phyloP scores from a whole-genome alignment of 37 sponge, comb jelly and placozoan genomes.

The Beroe forskalii region DNA sequence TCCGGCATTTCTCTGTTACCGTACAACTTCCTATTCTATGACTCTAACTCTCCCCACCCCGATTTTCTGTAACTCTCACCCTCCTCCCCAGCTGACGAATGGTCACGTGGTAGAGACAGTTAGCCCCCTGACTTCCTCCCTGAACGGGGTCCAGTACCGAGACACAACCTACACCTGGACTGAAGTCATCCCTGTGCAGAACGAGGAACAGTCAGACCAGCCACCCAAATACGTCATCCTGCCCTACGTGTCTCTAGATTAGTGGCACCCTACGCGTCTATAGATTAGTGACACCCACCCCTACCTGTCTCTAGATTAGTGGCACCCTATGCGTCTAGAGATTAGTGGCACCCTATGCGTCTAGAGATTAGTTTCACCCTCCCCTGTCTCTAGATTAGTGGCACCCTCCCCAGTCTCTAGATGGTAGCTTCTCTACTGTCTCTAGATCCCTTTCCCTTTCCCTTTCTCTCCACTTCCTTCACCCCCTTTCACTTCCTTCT shows the following conservation, averaged over 20 bases:
- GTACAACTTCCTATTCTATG: too few relatives aligned
- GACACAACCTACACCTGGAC: slow-evolving; percentile 64
- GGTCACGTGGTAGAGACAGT: background rate
- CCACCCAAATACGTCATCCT: slow-evolving; percentile 32
- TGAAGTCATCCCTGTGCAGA: background rate
- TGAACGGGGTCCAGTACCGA: slow-evolving; percentile 25
- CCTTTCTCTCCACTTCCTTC: too few relatives aligned
- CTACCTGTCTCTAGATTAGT: slow-evolving; percentile 48
- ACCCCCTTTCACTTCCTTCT: too few relatives aligned
- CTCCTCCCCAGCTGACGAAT: background rate
- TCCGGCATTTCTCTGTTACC: too few relatives aligned
- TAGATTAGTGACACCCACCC: slow-evolving; percentile 16
- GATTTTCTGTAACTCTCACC: too few relatives aligned
- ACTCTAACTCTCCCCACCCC: too few relatives aligned
- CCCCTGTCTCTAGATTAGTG: slow-evolving; percentile 36
- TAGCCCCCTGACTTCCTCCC: background rate
- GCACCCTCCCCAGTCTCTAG: too few relatives aligned
- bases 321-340: too few relatives aligned
- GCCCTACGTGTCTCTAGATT: slow-evolving; percentile 54
- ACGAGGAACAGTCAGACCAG: background rate
- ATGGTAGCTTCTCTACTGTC: too few relatives aligned
- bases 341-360: slow-evolving; percentile 22
- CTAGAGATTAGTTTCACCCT: slow-evolving; percentile 13
- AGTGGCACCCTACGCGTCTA: too few relatives aligned
- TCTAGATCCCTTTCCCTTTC: too few relatives aligned